A percentile compares a stretch with the other conserved stretches of the same genome.
These are phyloP conservation scores for Triops cancriformis DNA, from an alignment of 1,140 invertebrate genomes.

Conservation along the genomic window DNA sequence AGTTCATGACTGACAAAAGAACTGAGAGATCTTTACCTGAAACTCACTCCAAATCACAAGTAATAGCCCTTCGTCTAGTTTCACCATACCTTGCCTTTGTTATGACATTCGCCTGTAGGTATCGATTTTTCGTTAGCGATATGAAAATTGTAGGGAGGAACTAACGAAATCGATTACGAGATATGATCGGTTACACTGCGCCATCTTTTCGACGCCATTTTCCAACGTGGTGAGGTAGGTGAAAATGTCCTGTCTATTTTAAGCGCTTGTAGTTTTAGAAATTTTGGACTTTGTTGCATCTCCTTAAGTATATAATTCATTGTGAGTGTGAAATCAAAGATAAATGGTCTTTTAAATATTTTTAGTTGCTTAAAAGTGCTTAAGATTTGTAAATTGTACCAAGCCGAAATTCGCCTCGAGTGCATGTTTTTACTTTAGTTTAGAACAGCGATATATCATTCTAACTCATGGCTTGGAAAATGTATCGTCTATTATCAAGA, in stretches of 20 bases:
- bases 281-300: neutral
- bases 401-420: no score
- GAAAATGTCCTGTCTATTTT: neutral
- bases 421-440: no score
- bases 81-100: slow-evolving; percentile 13
- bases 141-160: neutral
- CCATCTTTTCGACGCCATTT: slow-evolving; percentile 10
- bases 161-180: neutral
- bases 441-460: no score
- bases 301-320: neutral
- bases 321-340: neutral
- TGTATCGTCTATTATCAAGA: slow-evolving; percentile 38
- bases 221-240: slow-evolving; percentile 9
- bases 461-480: slow-evolving; percentile 32
- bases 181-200: neutral
- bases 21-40: neutral
- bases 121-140: neutral
- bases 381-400: no score
- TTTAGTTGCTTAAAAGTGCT: no score
- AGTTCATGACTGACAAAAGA: neutral
- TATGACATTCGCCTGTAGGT: neutral
- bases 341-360: no score
- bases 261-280: neutral
- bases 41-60: neutral
- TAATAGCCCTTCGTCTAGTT: neutral